Evolutionary conservation across 2,113 vertebrate species (phyloP), one percentile per base, ranked within the genome.

Genomic region (Coturnix japonica): DNA sequence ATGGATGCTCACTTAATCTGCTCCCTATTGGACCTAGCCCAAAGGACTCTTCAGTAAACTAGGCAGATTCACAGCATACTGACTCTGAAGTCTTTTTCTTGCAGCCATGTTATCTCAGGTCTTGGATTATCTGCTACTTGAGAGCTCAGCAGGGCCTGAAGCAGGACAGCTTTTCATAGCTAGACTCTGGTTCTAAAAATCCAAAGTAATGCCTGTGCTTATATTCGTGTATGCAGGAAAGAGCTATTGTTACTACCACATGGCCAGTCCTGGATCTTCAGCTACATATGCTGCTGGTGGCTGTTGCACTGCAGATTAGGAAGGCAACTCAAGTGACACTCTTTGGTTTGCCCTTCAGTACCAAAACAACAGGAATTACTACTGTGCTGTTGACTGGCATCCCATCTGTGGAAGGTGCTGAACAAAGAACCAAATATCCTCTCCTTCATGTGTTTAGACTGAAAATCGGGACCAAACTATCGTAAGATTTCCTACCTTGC

Each of bases 121-220:
- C 65, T 79, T 35, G 19, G 12, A 31, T 89, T 65, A 88, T 65
- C 46, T 75, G 51, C 41, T 67, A 39, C 51, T 30, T 60, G 47
- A 74, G 33, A 33, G 43, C 11, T 71, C 31, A 54, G 67, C 43
- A 56, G 44, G 43, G 44, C 8, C 28, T 37, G 60, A 66, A 70
- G 28, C 37, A 87, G 22, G 13, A 66, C 66, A 56, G 33, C 33
- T 63, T 20, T 46, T 76, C 51, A 21, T 15, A 59, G 64, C 28
- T 85, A 78, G 65, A 17, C 57, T 87, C 69, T 78, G 30, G 86
- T 87, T 59, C 59, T 66, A 20, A 43, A 85, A 93, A 80, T 63
- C 41, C 81, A 56, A 25, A 85, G 20, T 56, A 86, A 91, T 67
- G 31, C 19, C 41, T 43, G 6, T 79, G 59, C 64, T 87, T 80